Evolutionary conservation across 2,888 invertebrate species (phyloP).

Genomic region (Opisthograptis luteolata): DNA sequence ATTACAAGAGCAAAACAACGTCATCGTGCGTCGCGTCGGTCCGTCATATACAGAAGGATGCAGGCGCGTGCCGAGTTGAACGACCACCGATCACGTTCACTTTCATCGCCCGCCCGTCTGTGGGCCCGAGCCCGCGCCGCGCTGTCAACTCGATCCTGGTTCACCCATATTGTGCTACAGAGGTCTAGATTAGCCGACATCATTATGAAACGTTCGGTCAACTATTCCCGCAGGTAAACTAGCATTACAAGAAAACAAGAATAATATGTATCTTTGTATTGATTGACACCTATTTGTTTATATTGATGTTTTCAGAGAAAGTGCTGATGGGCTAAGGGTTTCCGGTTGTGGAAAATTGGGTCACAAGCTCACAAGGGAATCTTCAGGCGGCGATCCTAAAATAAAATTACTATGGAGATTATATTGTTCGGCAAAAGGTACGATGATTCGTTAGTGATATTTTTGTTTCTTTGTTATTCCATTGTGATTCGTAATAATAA

Average conservation of each 20-base stretch:
- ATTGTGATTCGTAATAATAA: background rate
- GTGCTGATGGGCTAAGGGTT: conserved; percentile 8
- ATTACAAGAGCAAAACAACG: conserved; percentile 59
- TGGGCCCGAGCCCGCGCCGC: conserved; percentile 46
- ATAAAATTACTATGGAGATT: conserved; percentile 12
- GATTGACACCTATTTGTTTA: conserved; percentile 38
- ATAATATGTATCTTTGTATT: conserved; percentile 52
- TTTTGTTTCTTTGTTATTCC: background rate
- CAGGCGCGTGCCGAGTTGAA: conserved; percentile 83
- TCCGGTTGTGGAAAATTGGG: conserved; percentile 22
- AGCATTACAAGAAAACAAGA: conserved; percentile 46
- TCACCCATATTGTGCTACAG: too few species aligned
- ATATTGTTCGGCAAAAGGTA: background rate
- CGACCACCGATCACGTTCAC: conserved; percentile 79
- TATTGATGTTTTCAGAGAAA: conserved; percentile 20
- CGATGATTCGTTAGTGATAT: too few species aligned
- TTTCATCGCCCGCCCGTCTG: conserved; percentile 71
- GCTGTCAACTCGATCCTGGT: conserved; percentile 29
- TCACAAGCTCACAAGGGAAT: conserved; percentile 8
- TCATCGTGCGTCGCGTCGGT: conserved; percentile 46
- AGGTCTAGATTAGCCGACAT: too few species aligned
- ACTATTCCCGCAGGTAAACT: background rate
- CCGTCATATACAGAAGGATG: conserved; percentile 49
- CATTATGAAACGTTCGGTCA: too few species aligned
- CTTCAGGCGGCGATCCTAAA: conserved; percentile 1